These are phyloP conservation scores for Erythrolamprus reginae DNA, from an alignment of 2,113 vertebrate species.

Conservation along the genomic window DNA sequence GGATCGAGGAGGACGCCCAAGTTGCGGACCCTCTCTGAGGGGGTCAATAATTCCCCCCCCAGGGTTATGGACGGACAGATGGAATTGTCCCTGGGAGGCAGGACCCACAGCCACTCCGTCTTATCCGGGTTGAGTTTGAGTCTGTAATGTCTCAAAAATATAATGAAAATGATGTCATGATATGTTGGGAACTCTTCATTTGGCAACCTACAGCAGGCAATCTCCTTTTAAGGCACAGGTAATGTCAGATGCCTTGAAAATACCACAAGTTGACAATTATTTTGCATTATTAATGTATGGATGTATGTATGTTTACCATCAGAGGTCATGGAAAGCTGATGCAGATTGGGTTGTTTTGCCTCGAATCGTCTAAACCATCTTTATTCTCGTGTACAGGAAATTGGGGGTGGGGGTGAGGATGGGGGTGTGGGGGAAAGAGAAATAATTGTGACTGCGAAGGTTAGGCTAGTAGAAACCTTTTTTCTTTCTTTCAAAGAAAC, in stretches of 20 bases:
- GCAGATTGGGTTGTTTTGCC: background rate
- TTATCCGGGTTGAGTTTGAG: too few relatives aligned
- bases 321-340: too few relatives aligned
- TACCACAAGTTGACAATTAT: background rate
- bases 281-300: background rate
- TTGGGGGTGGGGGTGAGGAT: background rate
- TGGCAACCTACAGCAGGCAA: background rate
- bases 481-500: conserved; percentile 2
- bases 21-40: too few relatives aligned
- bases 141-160: too few relatives aligned
- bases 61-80: too few relatives aligned
- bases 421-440: background rate
- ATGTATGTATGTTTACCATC: background rate
- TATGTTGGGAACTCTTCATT: background rate
- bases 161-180: background rate
- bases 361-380: background rate
- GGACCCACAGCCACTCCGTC: too few relatives aligned
- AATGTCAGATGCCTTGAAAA: background rate
- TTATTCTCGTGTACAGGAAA: background rate
- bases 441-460: background rate
- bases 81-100: too few relatives aligned
- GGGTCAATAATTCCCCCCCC: too few relatives aligned
- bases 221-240: background rate
- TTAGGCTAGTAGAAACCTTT: background rate
- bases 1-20: too few relatives aligned